Conservation (phyloP, 2,888 invertebrate species). For the Drosophila demipolita region DNA sequence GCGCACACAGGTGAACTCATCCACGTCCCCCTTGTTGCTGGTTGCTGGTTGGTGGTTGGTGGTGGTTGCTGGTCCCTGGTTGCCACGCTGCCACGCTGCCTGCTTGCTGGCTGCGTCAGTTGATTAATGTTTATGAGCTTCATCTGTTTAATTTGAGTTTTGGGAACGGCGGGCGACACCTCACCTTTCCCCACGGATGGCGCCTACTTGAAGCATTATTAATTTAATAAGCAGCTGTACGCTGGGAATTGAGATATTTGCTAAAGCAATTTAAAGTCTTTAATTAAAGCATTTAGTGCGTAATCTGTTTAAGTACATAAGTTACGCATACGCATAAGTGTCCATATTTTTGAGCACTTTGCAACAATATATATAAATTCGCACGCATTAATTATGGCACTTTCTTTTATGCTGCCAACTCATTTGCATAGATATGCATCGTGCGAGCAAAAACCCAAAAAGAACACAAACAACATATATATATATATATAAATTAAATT, state of each 20-base stretch:
- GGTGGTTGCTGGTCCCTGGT: neutral
- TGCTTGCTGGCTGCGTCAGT: neutral
- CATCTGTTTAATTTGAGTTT: constrained; percentile 49
- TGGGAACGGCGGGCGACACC: constrained; percentile 25
- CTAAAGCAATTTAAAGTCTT: constrained; percentile 1
- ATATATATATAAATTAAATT: constrained; percentile 4
- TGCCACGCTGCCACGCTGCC: neutral
- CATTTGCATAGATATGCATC: constrained; percentile 65
- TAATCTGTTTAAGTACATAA: constrained; percentile 16
- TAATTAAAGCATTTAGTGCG: constrained; percentile 20
- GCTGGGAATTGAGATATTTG: constrained; percentile 34
- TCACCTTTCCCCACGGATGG: constrained; percentile 25
- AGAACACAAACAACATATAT: constrained; percentile 20
- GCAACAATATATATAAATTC: constrained; percentile 26
- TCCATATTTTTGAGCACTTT: constrained; percentile 3
- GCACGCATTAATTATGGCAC: constrained; percentile 54
- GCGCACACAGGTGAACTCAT: constrained; percentile 36
- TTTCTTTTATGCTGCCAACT: constrained; percentile 43
- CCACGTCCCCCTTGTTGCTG: neutral
- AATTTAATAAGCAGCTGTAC: constrained; percentile 42
- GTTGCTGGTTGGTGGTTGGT: neutral
- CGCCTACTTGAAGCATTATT: constrained; percentile 42
- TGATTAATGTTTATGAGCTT: constrained; percentile 54
- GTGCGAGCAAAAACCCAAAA: constrained; percentile 1
- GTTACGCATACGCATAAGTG: constrained; percentile 32